These are phyloP conservation scores for Drosophila suboccidentalis DNA, from an alignment of 2,888 invertebrate genomes.

Conservation along the genomic window DNA sequence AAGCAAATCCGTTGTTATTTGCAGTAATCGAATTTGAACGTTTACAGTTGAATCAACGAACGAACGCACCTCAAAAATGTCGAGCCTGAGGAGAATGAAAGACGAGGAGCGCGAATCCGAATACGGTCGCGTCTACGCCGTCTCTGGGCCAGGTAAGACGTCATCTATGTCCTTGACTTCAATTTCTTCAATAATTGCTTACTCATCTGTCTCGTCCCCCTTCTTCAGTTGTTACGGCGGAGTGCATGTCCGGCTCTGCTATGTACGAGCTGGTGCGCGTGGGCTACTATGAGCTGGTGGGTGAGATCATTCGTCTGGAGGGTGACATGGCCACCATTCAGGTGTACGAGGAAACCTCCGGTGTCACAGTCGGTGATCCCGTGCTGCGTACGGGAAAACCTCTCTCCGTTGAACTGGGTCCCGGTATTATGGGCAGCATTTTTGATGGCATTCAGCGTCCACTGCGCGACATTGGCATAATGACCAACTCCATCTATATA, in stretches of 20 bases:
- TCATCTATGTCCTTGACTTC: conserved; percentile 42
- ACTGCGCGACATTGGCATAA: conserved; percentile 96
- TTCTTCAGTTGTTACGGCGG: conserved; percentile 96
- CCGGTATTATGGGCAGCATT: conserved; percentile 99
- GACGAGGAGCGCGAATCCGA: conserved; percentile 94
- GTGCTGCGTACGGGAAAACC: conserved; percentile 99
- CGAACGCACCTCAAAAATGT: conserved; percentile 71
- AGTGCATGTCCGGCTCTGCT: conserved; percentile 99
- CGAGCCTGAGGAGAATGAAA: conserved; percentile 77
- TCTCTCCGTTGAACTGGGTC: conserved; percentile 98
- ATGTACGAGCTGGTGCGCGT: conserved; percentile 99
- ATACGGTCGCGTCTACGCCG: conserved; percentile 98
- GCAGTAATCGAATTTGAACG: conserved; percentile 56
- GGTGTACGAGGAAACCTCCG: conserved; percentile 98
- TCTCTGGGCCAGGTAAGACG: conserved; percentile 96
- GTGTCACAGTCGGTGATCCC: conserved; percentile 99
- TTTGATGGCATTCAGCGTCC: conserved; percentile 99
- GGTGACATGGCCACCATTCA: conserved; percentile 99
- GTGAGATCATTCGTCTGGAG: conserved; percentile 99
- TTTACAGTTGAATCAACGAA: conserved; percentile 54
- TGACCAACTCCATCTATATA: conserved; percentile 98
- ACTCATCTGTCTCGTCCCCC: neutral
- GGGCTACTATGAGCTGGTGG: conserved; percentile 98
- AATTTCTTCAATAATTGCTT: neutral
- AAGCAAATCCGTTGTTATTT: neutral